Percentiles rank a stretch among this genome's conserved stretches.
These are phyloP conservation scores for Corydoras maculifer DNA, from an alignment of 2,113 vertebrate species.

Conservation along the genomic window DNA sequence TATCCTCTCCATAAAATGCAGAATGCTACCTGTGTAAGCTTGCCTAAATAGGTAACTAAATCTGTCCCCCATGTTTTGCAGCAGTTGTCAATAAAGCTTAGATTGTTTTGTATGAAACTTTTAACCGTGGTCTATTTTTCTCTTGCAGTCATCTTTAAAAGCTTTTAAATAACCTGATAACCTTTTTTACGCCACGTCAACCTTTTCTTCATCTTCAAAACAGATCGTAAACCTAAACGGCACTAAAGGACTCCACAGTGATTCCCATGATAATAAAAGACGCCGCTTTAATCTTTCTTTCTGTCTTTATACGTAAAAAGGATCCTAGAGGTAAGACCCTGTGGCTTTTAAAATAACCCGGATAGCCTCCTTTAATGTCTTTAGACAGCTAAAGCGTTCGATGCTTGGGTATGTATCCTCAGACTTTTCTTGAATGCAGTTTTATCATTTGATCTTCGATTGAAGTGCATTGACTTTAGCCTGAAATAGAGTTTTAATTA, in stretches of 20 bases:
- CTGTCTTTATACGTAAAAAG: constrained; percentile 79
- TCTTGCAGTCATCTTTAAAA: constrained; percentile 77
- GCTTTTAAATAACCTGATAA: constrained; percentile 64
- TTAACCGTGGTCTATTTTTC: constrained; percentile 95
- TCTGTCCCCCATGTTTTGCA: constrained; percentile 93
- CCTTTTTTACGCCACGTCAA: constrained; percentile 56
- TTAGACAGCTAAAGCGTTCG: constrained; percentile 70
- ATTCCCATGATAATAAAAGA: constrained; percentile 66
- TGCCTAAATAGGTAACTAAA: constrained; percentile 99
- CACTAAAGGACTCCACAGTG: constrained; percentile 70
- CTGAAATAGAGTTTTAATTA: constrained; percentile 87
- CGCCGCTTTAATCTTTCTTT: constrained; percentile 76
- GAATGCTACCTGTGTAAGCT: constrained; percentile 96
- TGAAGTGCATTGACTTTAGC: constrained; percentile 66
- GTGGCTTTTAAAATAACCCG: constrained; percentile 72
- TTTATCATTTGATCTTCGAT: constrained; percentile 63
- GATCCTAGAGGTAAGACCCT: constrained; percentile 78
- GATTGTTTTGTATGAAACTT: constrained; percentile 95
- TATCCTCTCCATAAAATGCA: constrained; percentile 91
- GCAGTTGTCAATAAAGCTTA: constrained; percentile 99
- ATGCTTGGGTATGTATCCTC: constrained; percentile 73
- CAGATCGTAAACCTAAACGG: constrained; percentile 69
- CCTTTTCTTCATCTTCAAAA: constrained; percentile 64
- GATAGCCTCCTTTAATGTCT: constrained; percentile 77
- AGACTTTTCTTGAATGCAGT: constrained; percentile 63